Conservation (phyloP, 2,797 vertebrate species). For the Champsocephalus gunnari region DNA sequence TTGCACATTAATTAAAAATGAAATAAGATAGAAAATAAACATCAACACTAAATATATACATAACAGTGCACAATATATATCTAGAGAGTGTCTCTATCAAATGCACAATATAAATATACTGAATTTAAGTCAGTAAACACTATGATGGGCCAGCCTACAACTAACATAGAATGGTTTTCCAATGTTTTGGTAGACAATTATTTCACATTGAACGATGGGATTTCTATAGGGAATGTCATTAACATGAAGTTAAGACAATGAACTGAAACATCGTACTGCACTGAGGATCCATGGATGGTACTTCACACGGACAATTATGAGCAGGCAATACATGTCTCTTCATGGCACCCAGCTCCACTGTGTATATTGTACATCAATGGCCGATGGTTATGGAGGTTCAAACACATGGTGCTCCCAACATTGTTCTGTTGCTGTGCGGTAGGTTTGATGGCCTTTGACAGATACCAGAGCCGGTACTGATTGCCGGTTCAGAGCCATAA, state of each 20-base stretch:
- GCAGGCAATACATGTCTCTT: background rate
- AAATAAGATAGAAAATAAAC: no score
- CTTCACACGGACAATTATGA: background rate
- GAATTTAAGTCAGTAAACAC: no score
- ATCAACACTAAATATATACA: no score
- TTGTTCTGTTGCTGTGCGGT: slow-evolving; percentile 37
- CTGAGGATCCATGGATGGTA: background rate
- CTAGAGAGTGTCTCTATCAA: no score
- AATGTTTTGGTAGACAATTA: no score
- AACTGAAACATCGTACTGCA: background rate
- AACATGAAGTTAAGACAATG: background rate
- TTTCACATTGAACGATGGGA: background rate
- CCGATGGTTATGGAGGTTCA: slow-evolving; percentile 31
- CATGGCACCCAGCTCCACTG: background rate
- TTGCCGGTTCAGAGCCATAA: slow-evolving; percentile 73
- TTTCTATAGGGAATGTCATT: background rate
- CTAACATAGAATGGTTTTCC: no score
- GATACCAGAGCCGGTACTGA: slow-evolving; percentile 74
- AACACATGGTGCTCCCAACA: slow-evolving; percentile 20
- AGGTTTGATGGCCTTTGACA: slow-evolving; percentile 73
- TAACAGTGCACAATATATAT: no score
- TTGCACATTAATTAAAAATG: no score
- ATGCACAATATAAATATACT: no score
- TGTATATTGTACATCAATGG: slow-evolving; percentile 10
- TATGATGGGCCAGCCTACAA: no score